These are phyloP conservation scores for Zaprionus bogoriensis DNA, from an alignment of 2,888 invertebrate species.

Conservation along the genomic window DNA sequence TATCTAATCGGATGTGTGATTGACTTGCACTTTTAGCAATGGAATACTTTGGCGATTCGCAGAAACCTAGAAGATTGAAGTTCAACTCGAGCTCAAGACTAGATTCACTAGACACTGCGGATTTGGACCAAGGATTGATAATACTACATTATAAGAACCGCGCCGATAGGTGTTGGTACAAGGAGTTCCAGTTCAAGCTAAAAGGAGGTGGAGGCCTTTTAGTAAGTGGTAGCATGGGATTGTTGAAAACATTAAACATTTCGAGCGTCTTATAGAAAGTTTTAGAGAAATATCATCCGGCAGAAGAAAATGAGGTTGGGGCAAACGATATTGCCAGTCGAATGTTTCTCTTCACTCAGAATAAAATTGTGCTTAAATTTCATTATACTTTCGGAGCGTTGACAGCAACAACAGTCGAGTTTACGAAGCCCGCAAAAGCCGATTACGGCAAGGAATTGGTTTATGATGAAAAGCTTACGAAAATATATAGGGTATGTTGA, in stretches of 20 bases:
- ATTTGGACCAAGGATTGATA: constrained; percentile 84
- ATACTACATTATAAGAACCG: constrained; percentile 85
- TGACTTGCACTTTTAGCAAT: constrained; percentile 56
- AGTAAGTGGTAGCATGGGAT: constrained; percentile 36
- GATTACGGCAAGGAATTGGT: constrained; percentile 88
- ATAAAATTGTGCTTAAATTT: constrained; percentile 82
- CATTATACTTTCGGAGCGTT: constrained; percentile 80
- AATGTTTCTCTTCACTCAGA: constrained; percentile 86
- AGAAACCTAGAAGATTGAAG: constrained; percentile 79
- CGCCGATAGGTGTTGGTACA: constrained; percentile 83
- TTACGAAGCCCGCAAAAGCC: constrained; percentile 87
- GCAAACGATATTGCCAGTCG: constrained; percentile 86
- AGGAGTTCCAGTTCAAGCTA: constrained; percentile 65
- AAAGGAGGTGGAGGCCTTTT: constrained; percentile 41
- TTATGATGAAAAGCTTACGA: constrained; percentile 86
- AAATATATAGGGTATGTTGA: constrained; percentile 84
- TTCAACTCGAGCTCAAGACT: constrained; percentile 84
- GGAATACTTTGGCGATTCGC: constrained; percentile 60
- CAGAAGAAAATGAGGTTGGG: constrained; percentile 81
- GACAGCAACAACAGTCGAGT: constrained; percentile 85
- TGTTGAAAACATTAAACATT: background rate
- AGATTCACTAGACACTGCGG: constrained; percentile 87
- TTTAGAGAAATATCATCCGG: constrained; percentile 86
- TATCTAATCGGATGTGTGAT: too few species aligned
- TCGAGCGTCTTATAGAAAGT: constrained; percentile 84